phyloP scores from a whole-genome alignment of 2,113 vertebrate species.

The Tricholaema leucomelas region DNA sequence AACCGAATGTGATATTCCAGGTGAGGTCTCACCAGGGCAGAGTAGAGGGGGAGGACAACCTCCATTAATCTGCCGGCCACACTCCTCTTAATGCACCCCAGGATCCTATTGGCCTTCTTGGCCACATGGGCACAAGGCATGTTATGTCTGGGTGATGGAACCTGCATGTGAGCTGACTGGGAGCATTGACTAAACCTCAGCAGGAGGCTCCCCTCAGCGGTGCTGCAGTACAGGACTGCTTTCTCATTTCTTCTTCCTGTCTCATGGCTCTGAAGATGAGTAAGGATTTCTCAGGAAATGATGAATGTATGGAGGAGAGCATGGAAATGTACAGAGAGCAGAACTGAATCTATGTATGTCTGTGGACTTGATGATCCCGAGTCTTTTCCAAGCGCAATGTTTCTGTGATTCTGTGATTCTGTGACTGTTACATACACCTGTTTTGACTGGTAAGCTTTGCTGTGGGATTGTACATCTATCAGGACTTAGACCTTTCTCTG shows the following conservation, averaged over 20 bases:
- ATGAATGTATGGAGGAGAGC: background rate
- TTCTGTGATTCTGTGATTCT: too few relatives aligned
- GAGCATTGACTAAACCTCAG: background rate
- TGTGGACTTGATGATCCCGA: too few relatives aligned
- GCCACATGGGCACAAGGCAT: too few relatives aligned
- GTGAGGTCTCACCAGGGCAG: too few relatives aligned
- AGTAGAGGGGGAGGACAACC: too few relatives aligned
- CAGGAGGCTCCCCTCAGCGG: background rate
- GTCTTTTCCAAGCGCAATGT: too few relatives aligned
- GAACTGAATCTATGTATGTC: background rate
- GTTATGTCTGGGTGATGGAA: background rate
- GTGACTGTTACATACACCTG: too few relatives aligned
- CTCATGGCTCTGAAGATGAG: background rate
- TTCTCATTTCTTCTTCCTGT: background rate
- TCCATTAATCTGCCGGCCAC: too few relatives aligned
- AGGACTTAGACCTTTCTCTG: background rate
- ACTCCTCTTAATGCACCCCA: too few relatives aligned
- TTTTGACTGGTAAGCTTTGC: background rate
- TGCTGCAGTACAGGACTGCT: background rate
- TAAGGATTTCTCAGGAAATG: background rate
- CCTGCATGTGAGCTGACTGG: background rate
- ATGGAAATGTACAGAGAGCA: background rate
- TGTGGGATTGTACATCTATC: rapidly evolving
- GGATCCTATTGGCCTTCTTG: too few relatives aligned
- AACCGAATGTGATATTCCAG: too few relatives aligned